Evolutionary conservation across 2,797 vertebrate genomes (phyloP), one percentile per base, ranked within the genome.

Genomic region (Gymnothorax javanicus): DNA sequence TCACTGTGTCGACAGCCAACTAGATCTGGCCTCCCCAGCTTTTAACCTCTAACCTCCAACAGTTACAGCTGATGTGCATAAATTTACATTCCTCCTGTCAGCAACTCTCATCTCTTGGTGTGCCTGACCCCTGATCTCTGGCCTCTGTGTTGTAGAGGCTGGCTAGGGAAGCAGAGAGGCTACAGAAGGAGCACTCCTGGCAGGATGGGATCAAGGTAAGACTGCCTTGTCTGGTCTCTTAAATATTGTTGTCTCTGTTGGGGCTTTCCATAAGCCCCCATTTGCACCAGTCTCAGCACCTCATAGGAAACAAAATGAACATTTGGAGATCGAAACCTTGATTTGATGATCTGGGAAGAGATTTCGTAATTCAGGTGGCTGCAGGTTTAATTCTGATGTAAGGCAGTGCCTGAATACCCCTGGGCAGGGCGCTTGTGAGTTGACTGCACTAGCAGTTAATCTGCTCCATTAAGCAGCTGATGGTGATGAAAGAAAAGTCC

Each of bases 201-300:
- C 97, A 99, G 92, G 98, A 99, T 90, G 97, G 97, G 87, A 98
- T 99, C 91, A 97, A 97, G 97, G 98, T 99, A 96, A 96, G 95
- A 86, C 81, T 50, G 62, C 25, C n/a, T 56, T 59, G 43, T 73
- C 54, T 69, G 64, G 64, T n/a, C 23, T 69, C 64, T n/a, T n/a
- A 9, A 69, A 69, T 69, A 8, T n/a, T 25, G n/a, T 75, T 43
- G 25, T 25, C 71, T 11, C 71, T 75, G 71, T 12, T 75, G 71
- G 71, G 43, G 15, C 50, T 52, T 81, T 1, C 7, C 50, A 56
- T 52, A 54, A 56, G 50, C 77, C 43, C 33, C 54, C 17, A 13
- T 50, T 43, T 12, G 15, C 50, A 79, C 43, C 27, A 9, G 71
- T 13, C 69, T 73, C 27, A 43, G 25, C 43, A 33, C 12, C 9